Evolutionary conservation across 2,113 vertebrate species (phyloP), one percentile per base, ranked within the genome.

Genomic region (Alligator sinensis): DNA sequence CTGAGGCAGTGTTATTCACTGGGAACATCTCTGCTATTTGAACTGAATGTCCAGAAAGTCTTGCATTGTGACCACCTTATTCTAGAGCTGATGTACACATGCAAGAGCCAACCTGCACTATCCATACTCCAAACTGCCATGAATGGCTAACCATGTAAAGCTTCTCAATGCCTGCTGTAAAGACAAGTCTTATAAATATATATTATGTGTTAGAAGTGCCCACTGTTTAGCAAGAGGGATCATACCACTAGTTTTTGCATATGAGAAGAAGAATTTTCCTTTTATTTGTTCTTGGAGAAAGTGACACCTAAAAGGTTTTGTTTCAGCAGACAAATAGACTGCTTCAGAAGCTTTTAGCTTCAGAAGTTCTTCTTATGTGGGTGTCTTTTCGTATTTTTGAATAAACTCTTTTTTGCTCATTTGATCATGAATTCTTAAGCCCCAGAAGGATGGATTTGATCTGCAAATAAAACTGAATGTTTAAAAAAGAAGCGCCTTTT

Each of bases 131-230:
- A 25, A 86, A 6, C 57, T 95, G 68, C 16, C 17, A 8, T 66
- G 24, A 63, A 60, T 57, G 47, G 47, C n/a, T 27, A 80, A 22
- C 2, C 2, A 24, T 17, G 15, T 0, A 79, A 30, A 77, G 1
- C 11, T 14, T 47, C 62, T 19, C 13, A 63, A 4, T 14, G 4
- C 25, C n/a, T 58, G 22, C 38, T 18, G 11, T 17, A 57, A 74
- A 77, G 25, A 1, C 5, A 66, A 2, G 78, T 12, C 3, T 1
- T 5, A 8, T 1, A 6, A 4, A 1, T 22, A 17, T 0, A 0
- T 24, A 19, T 68, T 3, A 0, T 60, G 81, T 21, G 54, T 4
- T 11, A 1, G 38, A 38, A 38, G 38, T 8, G 7, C 38, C 38
- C 38, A 38, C 38, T 38, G 38, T 38, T 38, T 38, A n/a, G 11